Base-by-base conservation (phyloP, 2,888 invertebrate genomes). In the Ormyrus thymus region DNA sequence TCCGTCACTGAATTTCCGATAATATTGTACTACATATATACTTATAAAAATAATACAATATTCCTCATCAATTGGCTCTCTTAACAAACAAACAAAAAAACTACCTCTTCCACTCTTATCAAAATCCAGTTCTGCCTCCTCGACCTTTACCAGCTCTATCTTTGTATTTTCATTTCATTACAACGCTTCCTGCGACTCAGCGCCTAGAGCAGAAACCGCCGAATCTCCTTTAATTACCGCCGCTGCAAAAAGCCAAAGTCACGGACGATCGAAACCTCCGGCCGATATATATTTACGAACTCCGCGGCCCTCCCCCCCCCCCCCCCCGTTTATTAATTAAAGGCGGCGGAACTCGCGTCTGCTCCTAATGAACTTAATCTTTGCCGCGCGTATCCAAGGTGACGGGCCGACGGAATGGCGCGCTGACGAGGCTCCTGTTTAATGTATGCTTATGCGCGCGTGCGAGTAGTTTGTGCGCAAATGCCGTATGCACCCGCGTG, bases 351-450 rank as follows among this genome's bases (percentile, higher is more conserved):
- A 11, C 13, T n/a, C 10, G 10, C 8, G 13, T n/a, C 71, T 59
- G 48, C 59, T 15, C 59, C 56, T 72, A 76, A 80, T 62, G 72
- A 80, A 73, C 61, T 69, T 76, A 73, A 80, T 80, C 79, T 72
- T 75, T 69, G 68, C 65, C 56, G 11, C 46, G 48, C 55, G 71
- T 10, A 76, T 68, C 15, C 64, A 58, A 76, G 64, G 73, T 62
- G 72, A 58, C 68, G 71, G 29, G 61, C 70, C 59, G 55, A 64
- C 55, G 45, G 65, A 51, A 9, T 0, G 7, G 9, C 46, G 51
- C 11, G 51, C 58, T 58, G 64, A 73, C 62, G 66, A 69, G 69
- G 11, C 5, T 15, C 43, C 46, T 6, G 9, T 29, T 59, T 66
- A 66, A 72, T 77, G 45, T 51, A 59, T 9, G 48, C 59, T 65